These are phyloP conservation scores for Coryphaenoides rupestris DNA, from an alignment of 2,113 vertebrate species.

Conservation along the genomic window DNA sequence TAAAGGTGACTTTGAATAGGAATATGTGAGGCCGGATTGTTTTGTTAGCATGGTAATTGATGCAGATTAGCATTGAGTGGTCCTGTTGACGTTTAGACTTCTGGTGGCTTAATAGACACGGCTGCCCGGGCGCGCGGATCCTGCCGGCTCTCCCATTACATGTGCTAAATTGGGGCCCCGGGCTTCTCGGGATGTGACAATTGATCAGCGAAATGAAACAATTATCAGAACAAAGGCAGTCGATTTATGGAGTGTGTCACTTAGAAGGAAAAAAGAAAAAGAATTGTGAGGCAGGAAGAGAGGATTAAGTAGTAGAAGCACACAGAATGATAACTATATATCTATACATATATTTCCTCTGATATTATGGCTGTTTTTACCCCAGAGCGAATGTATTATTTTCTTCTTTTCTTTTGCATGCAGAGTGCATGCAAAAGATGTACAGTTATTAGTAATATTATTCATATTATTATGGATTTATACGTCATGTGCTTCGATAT, in stretches of 20 bases:
- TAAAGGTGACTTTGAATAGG: conserved; percentile 77
- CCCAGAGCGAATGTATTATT: no score
- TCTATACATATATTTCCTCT: no score
- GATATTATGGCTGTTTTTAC: no score
- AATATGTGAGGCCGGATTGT: conserved; percentile 68
- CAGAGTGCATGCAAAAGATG: no score
- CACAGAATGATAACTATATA: no score
- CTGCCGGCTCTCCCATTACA: conserved; percentile 44
- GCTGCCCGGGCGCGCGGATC: conserved; percentile 49
- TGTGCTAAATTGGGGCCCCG: conserved; percentile 20
- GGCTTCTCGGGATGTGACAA: conserved; percentile 51
- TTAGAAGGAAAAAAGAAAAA: conserved; percentile 36
- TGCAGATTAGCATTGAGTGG: conserved; percentile 69
- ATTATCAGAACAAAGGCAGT: conserved; percentile 58
- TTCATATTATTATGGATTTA: no score
- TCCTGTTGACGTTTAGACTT: conserved; percentile 57
- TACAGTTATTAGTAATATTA: no score
- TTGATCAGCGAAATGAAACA: conserved; percentile 58
- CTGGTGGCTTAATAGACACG: conserved; percentile 62
- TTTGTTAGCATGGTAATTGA: conserved; percentile 77
- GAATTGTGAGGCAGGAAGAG: no score
- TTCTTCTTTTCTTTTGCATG: no score
- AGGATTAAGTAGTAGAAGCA: no score
- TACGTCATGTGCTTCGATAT: no score
- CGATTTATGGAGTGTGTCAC: conserved; percentile 37